Percentiles rank a stretch among this genome's conserved stretches.
Conservation (phyloP, 2,797 vertebrate genomes). For the Rhyacichthys aspro region DNA sequence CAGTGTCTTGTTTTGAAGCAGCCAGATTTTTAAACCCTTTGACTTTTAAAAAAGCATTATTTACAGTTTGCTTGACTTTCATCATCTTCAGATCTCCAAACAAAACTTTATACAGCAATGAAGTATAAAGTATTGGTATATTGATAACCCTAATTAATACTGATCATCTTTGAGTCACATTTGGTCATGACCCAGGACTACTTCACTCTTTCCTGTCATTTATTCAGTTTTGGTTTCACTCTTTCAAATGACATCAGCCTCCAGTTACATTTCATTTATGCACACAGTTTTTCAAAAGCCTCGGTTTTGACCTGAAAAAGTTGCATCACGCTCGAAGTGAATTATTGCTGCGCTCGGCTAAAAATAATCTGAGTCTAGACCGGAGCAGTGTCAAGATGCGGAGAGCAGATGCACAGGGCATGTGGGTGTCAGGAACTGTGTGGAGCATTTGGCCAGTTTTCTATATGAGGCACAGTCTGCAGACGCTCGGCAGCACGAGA, state of each 20-base stretch:
- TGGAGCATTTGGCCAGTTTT: not conserved
- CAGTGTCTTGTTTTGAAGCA: too few relatives aligned
- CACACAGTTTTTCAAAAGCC: constrained; percentile 8
- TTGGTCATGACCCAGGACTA: not conserved
- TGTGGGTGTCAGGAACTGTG: constrained; percentile 1
- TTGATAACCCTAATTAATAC: not conserved
- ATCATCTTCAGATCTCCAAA: too few relatives aligned
- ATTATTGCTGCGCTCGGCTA: constrained; percentile 2
- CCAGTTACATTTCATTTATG: constrained; percentile 1
- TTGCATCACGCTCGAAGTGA: constrained; percentile 3
- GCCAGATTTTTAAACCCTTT: too few relatives aligned
- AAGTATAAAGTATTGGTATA: not conserved
- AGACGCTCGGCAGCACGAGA: too few relatives aligned
- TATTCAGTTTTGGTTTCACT: not conserved
- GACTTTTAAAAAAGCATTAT: too few relatives aligned
- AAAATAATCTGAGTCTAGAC: constrained; percentile 6
- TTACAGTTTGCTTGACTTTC: too few relatives aligned
- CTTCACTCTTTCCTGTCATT: not conserved
- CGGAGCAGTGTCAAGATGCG: not conserved
- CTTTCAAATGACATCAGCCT: not conserved
- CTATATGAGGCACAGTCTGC: not conserved
- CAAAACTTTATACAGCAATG: too few relatives aligned
- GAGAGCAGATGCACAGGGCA: constrained; percentile 1
- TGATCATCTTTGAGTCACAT: constrained; percentile 2
- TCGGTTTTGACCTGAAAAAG: constrained; percentile 5